Conservation (phyloP, 1,140 invertebrate species). For the Lepidurus packardi region DNA sequence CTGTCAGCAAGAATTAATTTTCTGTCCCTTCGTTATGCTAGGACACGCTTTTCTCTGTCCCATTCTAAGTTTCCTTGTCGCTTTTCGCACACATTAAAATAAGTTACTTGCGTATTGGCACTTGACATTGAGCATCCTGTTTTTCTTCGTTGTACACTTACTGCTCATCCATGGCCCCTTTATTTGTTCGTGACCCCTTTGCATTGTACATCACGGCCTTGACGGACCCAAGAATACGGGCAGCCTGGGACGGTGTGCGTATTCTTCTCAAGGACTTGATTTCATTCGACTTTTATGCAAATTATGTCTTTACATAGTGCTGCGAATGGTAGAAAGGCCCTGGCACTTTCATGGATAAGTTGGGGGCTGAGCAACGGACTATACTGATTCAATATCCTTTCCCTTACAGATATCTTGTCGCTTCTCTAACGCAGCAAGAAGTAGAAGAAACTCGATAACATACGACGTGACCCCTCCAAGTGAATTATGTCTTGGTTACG, state of each 20-base stretch:
- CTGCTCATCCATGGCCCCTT: background rate
- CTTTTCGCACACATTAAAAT: background rate
- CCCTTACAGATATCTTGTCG: background rate
- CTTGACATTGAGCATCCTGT: background rate
- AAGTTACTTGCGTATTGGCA: background rate
- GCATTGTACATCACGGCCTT: background rate
- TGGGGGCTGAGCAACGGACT: background rate
- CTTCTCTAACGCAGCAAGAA: background rate
- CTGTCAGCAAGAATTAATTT: background rate
- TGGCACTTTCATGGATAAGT: no score
- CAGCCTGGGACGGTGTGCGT: background rate
- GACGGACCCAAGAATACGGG: background rate
- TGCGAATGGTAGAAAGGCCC: no score
- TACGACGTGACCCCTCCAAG: background rate
- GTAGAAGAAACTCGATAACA: background rate
- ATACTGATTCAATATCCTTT: background rate
- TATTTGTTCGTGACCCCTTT: background rate
- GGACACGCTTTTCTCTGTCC: background rate
- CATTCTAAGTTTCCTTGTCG: background rate
- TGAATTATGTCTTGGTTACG: conserved; percentile 15
- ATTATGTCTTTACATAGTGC: background rate
- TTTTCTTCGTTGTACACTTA: background rate
- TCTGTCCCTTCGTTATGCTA: background rate
- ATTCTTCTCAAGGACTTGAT: no score
- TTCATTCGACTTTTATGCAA: background rate